These are phyloP conservation scores for Varecia variegata DNA, from an alignment of 2,797 vertebrate species.

Conservation along the genomic window DNA sequence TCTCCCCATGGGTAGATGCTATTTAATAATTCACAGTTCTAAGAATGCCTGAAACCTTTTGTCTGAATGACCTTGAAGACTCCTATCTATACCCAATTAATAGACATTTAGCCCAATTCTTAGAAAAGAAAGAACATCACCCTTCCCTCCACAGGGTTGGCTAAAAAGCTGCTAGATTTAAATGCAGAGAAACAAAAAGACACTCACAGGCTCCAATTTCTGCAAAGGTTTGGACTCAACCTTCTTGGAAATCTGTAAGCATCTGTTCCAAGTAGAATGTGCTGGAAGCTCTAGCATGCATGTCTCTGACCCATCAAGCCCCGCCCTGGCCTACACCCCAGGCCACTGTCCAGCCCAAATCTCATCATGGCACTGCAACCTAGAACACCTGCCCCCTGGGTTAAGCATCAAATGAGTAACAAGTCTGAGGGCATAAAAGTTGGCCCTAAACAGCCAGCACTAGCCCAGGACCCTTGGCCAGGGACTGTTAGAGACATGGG, in stretches of 20 bases:
- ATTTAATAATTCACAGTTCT: neutral
- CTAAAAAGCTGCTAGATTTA: no score
- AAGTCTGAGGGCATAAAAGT: neutral
- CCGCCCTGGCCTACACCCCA: neutral
- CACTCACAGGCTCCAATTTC: neutral
- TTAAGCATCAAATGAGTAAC: neutral
- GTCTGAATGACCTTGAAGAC: neutral
- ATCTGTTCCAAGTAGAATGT: neutral
- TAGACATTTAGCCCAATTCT: neutral
- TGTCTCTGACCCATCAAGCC: neutral
- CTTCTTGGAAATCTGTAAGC: neutral
- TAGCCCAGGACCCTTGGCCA: neutral
- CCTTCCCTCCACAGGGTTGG: neutral
- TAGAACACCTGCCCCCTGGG: neutral
- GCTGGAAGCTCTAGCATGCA: neutral
- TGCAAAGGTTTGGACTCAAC: neutral
- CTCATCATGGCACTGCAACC: no score
- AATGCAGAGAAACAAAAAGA: neutral
- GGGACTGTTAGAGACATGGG: no score
- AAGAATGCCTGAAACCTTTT: neutral
- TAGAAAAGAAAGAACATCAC: neutral
- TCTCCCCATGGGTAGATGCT: neutral
- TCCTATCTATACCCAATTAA: neutral
- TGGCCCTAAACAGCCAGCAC: neutral
- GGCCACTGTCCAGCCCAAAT: rapidly evolving